Percentiles rank a stretch among this genome's conserved stretches.
Evolutionary conservation across 1,140 invertebrate genomes (phyloP).

Genomic region (Drosophila dunni): DNA sequence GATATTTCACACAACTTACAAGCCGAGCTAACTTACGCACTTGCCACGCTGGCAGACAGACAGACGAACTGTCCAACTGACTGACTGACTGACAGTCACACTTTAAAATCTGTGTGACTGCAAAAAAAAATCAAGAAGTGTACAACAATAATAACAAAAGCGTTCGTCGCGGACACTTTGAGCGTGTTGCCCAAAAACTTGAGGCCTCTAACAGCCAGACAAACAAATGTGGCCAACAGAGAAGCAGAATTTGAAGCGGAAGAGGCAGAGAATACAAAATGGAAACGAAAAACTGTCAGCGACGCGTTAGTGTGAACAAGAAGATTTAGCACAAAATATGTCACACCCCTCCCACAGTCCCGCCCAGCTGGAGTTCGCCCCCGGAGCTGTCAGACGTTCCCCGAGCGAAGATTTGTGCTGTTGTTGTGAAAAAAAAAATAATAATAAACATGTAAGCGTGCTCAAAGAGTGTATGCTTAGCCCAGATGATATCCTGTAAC

Average conservation of each 20-base stretch:
- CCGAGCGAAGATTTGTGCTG: conserved; percentile 57
- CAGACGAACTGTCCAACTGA: conserved; percentile 35
- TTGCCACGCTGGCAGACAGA: conserved; percentile 24
- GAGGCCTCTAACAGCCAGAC: conserved; percentile 34
- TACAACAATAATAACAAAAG: conserved; percentile 25
- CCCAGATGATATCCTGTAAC: not conserved
- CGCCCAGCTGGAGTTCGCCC: conserved; percentile 22
- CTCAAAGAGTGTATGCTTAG: not conserved
- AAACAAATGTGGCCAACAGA: conserved; percentile 36
- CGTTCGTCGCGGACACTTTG: conserved; percentile 23
- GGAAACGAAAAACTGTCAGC: conserved; percentile 75
- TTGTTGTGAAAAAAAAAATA: conserved; percentile 40
- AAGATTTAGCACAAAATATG: conserved; percentile 81
- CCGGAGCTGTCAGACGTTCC: conserved; percentile 41
- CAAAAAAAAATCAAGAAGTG: conserved; percentile 50
- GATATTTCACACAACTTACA: conserved; percentile 70
- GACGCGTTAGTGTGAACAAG: conserved; percentile 77
- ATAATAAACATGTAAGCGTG: not conserved
- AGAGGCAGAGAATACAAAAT: conserved; percentile 30
- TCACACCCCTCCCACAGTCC: conserved; percentile 36
- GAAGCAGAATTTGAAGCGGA: not conserved
- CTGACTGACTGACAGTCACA: conserved; percentile 56
- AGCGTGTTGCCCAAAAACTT: conserved; percentile 30
- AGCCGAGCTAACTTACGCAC: conserved; percentile 35
- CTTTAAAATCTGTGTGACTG: conserved; percentile 66